Percentiles rank a stretch among this genome's conserved stretches.
Conservation (phyloP, 2,888 invertebrate genomes). For the Iselma pallidipennis region DNA sequence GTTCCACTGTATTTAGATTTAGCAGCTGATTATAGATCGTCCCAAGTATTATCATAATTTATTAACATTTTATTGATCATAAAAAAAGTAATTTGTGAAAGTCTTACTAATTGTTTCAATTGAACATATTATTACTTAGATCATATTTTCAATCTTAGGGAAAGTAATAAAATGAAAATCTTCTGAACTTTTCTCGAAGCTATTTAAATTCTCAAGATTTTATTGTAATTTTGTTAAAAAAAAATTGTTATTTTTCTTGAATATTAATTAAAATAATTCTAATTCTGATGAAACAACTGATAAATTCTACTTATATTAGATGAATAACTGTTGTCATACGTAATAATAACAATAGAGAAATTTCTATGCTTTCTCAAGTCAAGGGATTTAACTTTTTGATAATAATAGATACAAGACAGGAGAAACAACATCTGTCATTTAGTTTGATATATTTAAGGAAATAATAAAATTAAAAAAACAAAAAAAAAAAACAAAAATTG, state of each 20-base stretch:
- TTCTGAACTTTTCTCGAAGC: conserved; percentile 9
- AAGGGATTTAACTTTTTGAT: conserved; percentile 15
- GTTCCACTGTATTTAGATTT: too few relatives aligned
- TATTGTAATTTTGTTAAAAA: not conserved
- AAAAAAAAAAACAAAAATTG: not conserved
- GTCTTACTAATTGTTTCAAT: conserved; percentile 22
- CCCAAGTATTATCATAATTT: conserved; percentile 19
- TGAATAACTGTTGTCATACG: not conserved
- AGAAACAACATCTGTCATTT: conserved; percentile 21
- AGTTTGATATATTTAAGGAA: conserved; percentile 8
- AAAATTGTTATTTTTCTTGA: not conserved
- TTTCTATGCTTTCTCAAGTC: conserved; percentile 24
- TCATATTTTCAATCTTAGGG: conserved; percentile 23
- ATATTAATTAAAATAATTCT: not conserved
- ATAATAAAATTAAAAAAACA: conserved; percentile 1
- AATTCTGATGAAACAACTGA: not conserved
- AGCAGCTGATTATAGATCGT: conserved; percentile 3
- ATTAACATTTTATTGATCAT: conserved; percentile 8
- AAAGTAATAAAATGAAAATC: conserved; percentile 18
- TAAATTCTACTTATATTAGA: not conserved
- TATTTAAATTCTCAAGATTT: not conserved
- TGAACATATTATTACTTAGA: conserved; percentile 21
- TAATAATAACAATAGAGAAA: conserved; percentile 16
- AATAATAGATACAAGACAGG: conserved; percentile 14
- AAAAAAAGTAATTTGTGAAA: conserved; percentile 18